Base-by-base conservation (phyloP, 1,140 invertebrate genomes). In the Mizuhopecten yessoensis region DNA sequence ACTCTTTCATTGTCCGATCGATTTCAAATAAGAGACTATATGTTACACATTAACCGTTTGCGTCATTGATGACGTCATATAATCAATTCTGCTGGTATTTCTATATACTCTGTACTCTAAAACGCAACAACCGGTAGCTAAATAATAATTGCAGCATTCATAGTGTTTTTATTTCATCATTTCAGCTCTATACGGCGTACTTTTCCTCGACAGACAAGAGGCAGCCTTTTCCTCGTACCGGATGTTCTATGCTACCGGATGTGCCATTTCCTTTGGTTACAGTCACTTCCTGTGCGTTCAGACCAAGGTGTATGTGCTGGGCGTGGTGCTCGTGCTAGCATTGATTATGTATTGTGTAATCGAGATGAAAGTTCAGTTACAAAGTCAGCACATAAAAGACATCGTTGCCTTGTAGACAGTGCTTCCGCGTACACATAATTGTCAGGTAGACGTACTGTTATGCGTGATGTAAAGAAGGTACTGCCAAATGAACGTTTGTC, bases 241-340 rank as follows among this genome's bases (percentile, higher is more conserved):
- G 90, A 96, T 96, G 94, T 95, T 96, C 90, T 96, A 96, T 88
- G 94, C 96, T 17, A 94, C 94, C 57, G 96, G 96, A 91, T 96
- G 95, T 89, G 95, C 96, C 23, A 91, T 96, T 87, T 95, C 96
- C 3, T 96, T 96, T 87, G 96, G 95, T 36, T 96, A 96, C 93
- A 96, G 95, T 88, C 95, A 96, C 91, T 96, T 95, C 93, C 92
- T 96, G 88, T 96, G 96, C 90, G 96, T 96, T 34, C 90, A 95
- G 88, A 96, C 95, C 33, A 96, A 96, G 90, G 95, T 96, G 0
- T 95, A 95, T 88, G 95, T 96, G 34, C 88, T 96, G 34, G 95
- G 93, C 13, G 94, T 90, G 5, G 92, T 94, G 29, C 92, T 96
- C 88, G 91, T 93, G 20, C 33, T 96, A 0, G 91, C 94, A 0